Evolutionary conservation across 2,888 invertebrate species (phyloP).

Genomic region (Habrosyne pyritoides): DNA sequence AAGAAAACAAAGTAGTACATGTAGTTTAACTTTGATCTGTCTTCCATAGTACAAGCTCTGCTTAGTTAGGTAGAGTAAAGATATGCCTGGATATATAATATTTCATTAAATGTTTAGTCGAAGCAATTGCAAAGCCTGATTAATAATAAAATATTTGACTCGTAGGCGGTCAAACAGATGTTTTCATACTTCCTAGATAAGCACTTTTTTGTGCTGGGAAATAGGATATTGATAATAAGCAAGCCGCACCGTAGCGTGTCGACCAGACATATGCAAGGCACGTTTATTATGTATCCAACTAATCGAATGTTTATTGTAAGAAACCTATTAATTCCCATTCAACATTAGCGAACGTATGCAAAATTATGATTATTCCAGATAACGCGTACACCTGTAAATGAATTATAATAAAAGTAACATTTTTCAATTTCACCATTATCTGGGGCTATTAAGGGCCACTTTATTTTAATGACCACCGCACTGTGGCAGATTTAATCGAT

Average conservation of each 20-base stretch:
- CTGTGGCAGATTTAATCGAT: conserved; percentile 72
- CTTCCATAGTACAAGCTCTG: too few relatives aligned
- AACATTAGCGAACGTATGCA: conserved; percentile 23
- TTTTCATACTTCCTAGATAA: background rate
- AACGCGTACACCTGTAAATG: conserved; percentile 47
- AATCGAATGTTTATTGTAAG: conserved; percentile 13
- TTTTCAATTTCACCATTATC: conserved; percentile 57
- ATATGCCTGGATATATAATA: too few relatives aligned
- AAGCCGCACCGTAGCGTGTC: background rate
- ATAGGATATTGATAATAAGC: background rate
- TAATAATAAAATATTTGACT: too few relatives aligned
- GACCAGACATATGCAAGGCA: background rate
- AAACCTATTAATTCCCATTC: conserved; percentile 33
- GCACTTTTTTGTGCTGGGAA: background rate
- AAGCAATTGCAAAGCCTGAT: too few relatives aligned
- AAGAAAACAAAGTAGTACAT: too few relatives aligned
- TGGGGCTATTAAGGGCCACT: conserved; percentile 62
- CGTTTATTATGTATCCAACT: background rate
- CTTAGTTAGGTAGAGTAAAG: too few relatives aligned
- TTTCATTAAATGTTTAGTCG: too few relatives aligned
- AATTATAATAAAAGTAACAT: conserved; percentile 35
- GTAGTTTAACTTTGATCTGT: too few relatives aligned
- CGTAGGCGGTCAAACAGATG: too few relatives aligned
- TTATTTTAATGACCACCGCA: conserved; percentile 72
- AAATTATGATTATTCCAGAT: conserved; percentile 43